Percentiles rank a stretch among this genome's conserved stretches.
These are phyloP conservation scores for Drosophila buzzatii DNA, from an alignment of 2,888 invertebrate species.

Conservation along the genomic window DNA sequence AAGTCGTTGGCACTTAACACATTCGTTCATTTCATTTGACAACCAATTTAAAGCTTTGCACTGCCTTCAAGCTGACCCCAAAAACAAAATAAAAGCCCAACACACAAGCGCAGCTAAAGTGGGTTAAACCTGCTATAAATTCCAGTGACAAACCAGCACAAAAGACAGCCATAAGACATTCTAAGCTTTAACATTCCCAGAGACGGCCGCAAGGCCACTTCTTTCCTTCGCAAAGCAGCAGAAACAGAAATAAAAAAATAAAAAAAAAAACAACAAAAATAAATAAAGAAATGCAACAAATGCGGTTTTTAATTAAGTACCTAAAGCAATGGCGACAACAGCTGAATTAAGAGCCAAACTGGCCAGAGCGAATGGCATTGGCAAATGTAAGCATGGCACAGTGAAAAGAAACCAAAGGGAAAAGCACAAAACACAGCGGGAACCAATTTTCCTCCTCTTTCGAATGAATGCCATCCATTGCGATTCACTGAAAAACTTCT, in stretches of 20 bases:
- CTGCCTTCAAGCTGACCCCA: conserved; percentile 69
- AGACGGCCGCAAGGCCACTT: conserved; percentile 27
- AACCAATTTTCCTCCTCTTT: conserved; percentile 4
- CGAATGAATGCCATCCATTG: not conserved
- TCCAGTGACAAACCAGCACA: conserved; percentile 69
- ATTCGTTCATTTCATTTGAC: conserved; percentile 67
- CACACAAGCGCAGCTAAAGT: conserved; percentile 39
- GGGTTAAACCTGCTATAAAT: conserved; percentile 79
- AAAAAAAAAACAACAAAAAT: not conserved
- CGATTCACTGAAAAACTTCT: conserved; percentile 1
- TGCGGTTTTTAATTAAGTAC: conserved; percentile 73
- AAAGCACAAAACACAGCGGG: not conserved
- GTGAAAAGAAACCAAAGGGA: not conserved
- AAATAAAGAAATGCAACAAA: conserved; percentile 58
- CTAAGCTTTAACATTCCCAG: conserved; percentile 40
- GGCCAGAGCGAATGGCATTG: conserved; percentile 34
- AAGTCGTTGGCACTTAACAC: conserved; percentile 55
- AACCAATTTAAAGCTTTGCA: conserved; percentile 70
- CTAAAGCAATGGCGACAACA: conserved; percentile 62
- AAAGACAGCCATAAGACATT: conserved; percentile 71
- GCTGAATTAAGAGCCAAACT: conserved; percentile 54
- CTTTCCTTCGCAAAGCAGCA: conserved; percentile 2
- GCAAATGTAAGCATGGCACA: conserved; percentile 7
- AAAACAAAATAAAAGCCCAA: conserved; percentile 11
- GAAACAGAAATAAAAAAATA: not conserved